phyloP scores from a whole-genome alignment of 2,888 invertebrate genomes.

The Hartigia nigra region DNA sequence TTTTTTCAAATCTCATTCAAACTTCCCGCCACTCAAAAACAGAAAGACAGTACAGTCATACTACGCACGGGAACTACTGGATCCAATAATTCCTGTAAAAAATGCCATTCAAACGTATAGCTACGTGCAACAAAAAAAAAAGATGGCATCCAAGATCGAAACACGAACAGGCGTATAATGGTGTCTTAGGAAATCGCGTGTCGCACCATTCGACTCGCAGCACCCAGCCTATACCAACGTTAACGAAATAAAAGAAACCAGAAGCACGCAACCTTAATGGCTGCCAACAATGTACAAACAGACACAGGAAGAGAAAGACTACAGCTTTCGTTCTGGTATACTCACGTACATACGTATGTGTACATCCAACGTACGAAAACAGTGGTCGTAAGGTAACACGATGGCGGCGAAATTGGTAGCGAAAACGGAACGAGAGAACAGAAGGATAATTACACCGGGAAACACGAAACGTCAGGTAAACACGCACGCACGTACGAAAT shows the following conservation, averaged over 20 bases:
- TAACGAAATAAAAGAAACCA: background rate
- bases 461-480: background rate
- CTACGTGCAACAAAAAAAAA: background rate
- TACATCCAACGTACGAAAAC: background rate
- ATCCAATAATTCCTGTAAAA: background rate
- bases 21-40: background rate
- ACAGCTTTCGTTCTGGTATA: background rate
- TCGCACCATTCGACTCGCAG: background rate
- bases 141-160: background rate
- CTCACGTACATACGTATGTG: background rate
- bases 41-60: background rate
- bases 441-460: background rate
- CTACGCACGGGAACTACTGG: no score
- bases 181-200: background rate
- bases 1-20: background rate
- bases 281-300: background rate
- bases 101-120: background rate
- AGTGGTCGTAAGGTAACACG: background rate
- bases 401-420: background rate
- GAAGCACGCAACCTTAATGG: background rate
- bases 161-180: background rate
- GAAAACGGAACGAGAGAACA: background rate
- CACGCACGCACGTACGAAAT: background rate
- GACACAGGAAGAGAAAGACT: background rate
- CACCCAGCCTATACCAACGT: background rate